A percentile compares a stretch with the other conserved stretches of the same genome.
Evolutionary conservation across 2,113 vertebrate species (phyloP).

Genomic region (Carollia perspicillata): DNA sequence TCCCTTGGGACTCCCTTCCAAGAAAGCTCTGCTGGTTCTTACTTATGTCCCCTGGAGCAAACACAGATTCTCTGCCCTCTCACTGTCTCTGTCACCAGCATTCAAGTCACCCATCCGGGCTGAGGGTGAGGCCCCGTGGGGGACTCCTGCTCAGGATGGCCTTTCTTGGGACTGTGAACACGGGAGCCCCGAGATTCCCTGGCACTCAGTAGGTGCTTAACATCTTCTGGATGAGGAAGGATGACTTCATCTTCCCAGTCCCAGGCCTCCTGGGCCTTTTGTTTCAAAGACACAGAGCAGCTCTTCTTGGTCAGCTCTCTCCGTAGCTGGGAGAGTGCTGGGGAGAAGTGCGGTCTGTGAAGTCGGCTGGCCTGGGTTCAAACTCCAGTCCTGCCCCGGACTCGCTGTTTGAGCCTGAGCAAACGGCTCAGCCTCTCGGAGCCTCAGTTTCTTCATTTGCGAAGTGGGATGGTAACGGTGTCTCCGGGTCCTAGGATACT

Average conservation of each 20-base stretch:
- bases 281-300: background rate
- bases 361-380: background rate
- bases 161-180: background rate
- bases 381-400: background rate
- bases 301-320: background rate
- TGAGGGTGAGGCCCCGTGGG: background rate
- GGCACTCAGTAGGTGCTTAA: background rate
- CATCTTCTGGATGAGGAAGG: background rate
- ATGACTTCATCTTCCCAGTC: background rate
- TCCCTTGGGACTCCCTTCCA: background rate
- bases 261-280: background rate
- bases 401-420: background rate
- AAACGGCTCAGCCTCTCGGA: background rate
- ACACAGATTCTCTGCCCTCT: background rate
- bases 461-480: background rate
- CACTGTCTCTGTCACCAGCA: background rate
- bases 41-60: background rate
- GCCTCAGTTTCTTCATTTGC: background rate
- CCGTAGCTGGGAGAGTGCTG: background rate
- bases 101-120: background rate
- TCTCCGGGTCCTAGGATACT: background rate
- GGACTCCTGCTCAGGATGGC: background rate
- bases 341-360: background rate
- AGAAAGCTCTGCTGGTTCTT: background rate
- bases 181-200: rapidly evolving